A percentile compares a stretch with the other conserved stretches of the same genome.
Evolutionary conservation across 2,797 vertebrate species (phyloP).

Genomic region (Rhynchonycteris naso): DNA sequence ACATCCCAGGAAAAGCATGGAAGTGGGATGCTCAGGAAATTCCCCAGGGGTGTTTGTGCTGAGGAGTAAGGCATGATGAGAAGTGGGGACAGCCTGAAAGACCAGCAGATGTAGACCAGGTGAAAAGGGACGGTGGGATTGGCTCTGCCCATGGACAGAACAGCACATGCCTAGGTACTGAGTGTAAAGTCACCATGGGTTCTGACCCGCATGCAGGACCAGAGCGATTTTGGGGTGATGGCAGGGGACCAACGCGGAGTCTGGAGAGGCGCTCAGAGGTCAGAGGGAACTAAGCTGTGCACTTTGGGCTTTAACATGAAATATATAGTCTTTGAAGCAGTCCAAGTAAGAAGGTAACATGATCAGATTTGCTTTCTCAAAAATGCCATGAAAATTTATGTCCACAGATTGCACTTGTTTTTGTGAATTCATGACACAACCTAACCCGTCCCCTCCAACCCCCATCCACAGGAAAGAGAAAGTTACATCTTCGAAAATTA

Average conservation of each 20-base stretch:
- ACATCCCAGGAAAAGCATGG: not conserved
- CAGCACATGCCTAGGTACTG: rapidly evolving
- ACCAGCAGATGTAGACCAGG: not conserved
- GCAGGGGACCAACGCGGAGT: not conserved
- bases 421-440: not conserved
- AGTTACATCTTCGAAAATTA: not conserved
- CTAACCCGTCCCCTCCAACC: not conserved
- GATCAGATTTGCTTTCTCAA: constrained; percentile 1
- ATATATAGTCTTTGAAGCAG: not conserved
- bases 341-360: not conserved
- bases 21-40: not conserved
- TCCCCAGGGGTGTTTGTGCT: not conserved
- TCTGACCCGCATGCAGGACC: not conserved
- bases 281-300: not conserved
- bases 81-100: not conserved
- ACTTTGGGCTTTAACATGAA: not conserved
- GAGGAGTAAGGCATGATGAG: not conserved
- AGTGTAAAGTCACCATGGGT: not conserved
- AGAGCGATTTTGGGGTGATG: rapidly evolving
- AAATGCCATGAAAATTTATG: not conserved
- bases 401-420: not conserved
- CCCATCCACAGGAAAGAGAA: not conserved
- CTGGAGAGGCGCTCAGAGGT: not conserved
- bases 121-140: not conserved
- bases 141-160: not conserved